Evolutionary conservation across 2,888 invertebrate species (phyloP).

Genomic region (Cephus pygmeus): DNA sequence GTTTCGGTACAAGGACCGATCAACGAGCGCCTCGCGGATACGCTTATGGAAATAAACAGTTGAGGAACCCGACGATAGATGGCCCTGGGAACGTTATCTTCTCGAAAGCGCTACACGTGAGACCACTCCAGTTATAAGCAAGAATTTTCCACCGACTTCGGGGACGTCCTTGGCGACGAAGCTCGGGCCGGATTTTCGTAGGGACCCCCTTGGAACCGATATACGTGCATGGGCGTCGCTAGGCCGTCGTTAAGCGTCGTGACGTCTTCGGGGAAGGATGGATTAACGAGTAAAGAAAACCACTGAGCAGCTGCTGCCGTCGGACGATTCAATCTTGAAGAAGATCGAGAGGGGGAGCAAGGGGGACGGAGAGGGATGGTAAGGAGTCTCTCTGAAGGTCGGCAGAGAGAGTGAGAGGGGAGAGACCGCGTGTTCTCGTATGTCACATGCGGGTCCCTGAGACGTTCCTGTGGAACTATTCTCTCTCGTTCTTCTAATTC

Average conservation of each 20-base stretch:
- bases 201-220: not conserved
- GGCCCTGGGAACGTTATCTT: not conserved
- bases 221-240: not conserved
- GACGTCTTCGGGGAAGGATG: not conserved
- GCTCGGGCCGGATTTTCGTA: not conserved
- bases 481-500: not conserved
- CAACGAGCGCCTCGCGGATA: not conserved
- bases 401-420: not conserved
- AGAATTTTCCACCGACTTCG: not conserved
- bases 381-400: not conserved
- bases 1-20: not conserved
- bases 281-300: not conserved
- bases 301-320: not conserved
- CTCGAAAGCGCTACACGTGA: not conserved
- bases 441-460: not conserved
- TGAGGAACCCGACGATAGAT: not conserved
- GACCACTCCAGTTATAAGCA: not conserved
- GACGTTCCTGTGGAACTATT: not conserved
- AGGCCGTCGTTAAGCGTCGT: not conserved
- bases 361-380: constrained; percentile 10
- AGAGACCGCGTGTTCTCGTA: not conserved
- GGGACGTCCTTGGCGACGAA: not conserved
- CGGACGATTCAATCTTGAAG: not conserved
- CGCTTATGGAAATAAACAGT: not conserved
- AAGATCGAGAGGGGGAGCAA: constrained; percentile 11